Base-by-base conservation (phyloP, 2,888 invertebrate species). In the Meandrusa payeni region DNA sequence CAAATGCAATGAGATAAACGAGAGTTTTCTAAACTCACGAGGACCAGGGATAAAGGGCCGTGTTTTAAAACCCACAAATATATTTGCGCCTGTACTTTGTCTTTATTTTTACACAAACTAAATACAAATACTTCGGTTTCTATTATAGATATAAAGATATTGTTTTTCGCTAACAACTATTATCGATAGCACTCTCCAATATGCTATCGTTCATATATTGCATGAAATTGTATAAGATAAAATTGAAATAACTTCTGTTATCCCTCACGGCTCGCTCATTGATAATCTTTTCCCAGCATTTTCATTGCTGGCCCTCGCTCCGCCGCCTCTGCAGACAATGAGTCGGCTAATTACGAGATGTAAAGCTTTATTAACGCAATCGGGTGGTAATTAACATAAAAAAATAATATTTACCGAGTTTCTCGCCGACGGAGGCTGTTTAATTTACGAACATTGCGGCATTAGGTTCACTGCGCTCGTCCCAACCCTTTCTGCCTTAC, bases 331-430 rank as follows among this genome's bases (percentile, higher is more conserved):
- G 55, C 68, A 80, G 79, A 82, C 80, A 82, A 81, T 76, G 69
- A 70, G 56, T 52, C 61, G 59, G 57, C 78, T 83, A 86, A 86
- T 86, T 86, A 85, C 77, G 70, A 76, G 77, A 82, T 82, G 82
- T 83, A 82, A 80, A 80, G 78, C 81, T 86, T 86, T 85, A 87
- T 86, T 83, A 86, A 81, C 83, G 79, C 83, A 81, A 85, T 85
- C 79, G 77, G 76, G 69, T 60, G 71, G 77, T 78, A 71, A 86
- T 86, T 86, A 86, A 85, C 86, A 87, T 86, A 86, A 87, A 87
- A 87, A 87, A 87, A 86, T 85, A 85, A 85, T 87, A 85, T 86
- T 85, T 85, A 83, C 83, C 64, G 69, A 68, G 64, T 72, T 66
- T 70, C 50, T 52, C 61, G 65, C 64, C 60, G 66, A 62, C 52